Base-by-base conservation (phyloP, 2,113 vertebrate species). In the Tetrao urogallus region DNA sequence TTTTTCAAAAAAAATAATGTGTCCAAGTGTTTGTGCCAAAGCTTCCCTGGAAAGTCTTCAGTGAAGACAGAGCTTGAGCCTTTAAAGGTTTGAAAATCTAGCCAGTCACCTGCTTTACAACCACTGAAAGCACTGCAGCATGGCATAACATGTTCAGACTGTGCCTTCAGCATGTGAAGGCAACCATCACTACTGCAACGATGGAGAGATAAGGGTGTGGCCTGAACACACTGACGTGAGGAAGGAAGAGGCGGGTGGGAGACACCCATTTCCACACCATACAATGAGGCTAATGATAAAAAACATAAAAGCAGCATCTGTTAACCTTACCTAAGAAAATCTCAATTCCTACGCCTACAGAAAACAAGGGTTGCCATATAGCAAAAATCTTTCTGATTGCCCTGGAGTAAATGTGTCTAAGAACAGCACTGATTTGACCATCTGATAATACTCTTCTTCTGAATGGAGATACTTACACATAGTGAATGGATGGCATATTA, bases 151-250 rank as follows among this genome's bases (percentile, higher is more conserved):
- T 28, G 38, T 76, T 76, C 70, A 65, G 30, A 24, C 60, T 64
- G 54, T 34, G 34, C 42, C 16, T 14, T 6, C 34, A 6, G 10
- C 34, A 15, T 3, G 1, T 52, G 28, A 48, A 38, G 1, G 2
- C 0, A 1, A 45, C 63, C 38, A 13, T 47, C 40, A 1, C 40
- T 32, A 1, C 7, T 36, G 66, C 63, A 38, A 11, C 0, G 9
- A 78, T 4, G 1, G 69, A 83, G 82, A 90, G 36, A 42, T 47
- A 79, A 92, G 52, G 73, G 32, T 70, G 74, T 73, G 42, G 40
- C 21, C 73, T 60, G 28, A 66, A 50, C 21, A 77, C n/a, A 80
- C 3, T 36, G 34, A 38, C 66, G 21, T 2, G 22, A 82, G 47
- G 69, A 86, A 82, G 60, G 82, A 95, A 93, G 43, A 40, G 19